These are phyloP conservation scores for Ophthalmolycus amberensis DNA, from an alignment of 2,113 vertebrate species.

Conservation along the genomic window DNA sequence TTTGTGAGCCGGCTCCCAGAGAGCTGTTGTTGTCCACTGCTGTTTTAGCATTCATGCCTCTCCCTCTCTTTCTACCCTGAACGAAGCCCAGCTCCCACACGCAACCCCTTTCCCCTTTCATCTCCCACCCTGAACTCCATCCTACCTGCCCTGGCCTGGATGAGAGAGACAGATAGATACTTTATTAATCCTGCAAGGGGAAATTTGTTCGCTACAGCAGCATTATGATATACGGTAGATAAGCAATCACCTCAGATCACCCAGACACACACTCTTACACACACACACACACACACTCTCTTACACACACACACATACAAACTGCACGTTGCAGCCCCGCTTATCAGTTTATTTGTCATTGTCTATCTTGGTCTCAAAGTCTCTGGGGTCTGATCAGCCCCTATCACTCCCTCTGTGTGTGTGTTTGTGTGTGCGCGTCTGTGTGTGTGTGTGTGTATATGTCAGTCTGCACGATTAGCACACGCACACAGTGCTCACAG, in stretches of 20 bases:
- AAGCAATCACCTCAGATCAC: conserved; percentile 3
- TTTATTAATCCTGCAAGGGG: no score
- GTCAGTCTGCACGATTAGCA: conserved; percentile 2
- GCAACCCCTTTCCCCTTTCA: conserved; percentile 12
- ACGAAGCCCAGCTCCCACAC: background rate
- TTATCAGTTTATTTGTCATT: conserved; percentile 40
- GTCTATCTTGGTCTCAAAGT: conserved; percentile 7
- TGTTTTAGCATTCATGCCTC: conserved; percentile 80
- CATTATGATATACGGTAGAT: no score
- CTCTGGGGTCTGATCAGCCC: conserved; percentile 17
- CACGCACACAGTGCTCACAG: background rate
- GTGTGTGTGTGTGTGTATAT: background rate
- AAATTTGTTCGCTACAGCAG: no score
- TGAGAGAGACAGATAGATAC: background rate
- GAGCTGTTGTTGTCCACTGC: conserved; percentile 75
- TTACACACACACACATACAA: conserved; percentile 3
- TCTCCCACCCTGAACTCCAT: conserved; percentile 34
- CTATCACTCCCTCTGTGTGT: conserved; percentile 5
- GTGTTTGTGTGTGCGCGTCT: background rate
- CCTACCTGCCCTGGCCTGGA: conserved; percentile 12
- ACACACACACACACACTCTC: conserved; percentile 1
- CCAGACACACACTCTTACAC: conserved; percentile 1
- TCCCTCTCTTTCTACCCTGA: conserved; percentile 46
- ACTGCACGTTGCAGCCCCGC: conserved; percentile 20
- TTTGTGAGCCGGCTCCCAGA: conserved; percentile 80